Conservation (phyloP, 2,113 vertebrate species). For the Myocastor coypus region DNA sequence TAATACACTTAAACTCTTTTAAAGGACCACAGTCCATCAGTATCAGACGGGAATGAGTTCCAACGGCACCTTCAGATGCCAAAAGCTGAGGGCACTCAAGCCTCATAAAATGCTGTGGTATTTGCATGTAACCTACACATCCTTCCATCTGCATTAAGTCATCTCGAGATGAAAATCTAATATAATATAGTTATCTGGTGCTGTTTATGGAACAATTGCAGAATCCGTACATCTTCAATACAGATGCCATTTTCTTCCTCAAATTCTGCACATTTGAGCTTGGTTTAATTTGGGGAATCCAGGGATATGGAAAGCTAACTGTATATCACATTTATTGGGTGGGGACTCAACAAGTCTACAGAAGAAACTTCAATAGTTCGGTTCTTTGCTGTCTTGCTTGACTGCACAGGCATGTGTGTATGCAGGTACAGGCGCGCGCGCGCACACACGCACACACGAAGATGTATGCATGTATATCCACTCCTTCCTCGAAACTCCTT, state of each 20-base stretch:
- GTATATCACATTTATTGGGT: neutral
- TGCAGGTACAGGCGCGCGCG: neutral
- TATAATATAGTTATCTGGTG: neutral
- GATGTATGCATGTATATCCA: neutral
- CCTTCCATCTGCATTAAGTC: neutral
- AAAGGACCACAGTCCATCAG: neutral
- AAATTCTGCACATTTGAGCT: neutral
- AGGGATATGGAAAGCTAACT: neutral
- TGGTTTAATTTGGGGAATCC: neutral
- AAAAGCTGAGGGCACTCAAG: neutral
- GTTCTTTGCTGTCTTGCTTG: neutral
- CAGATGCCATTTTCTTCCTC: neutral
- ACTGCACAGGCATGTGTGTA: neutral
- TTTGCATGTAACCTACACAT: neutral
- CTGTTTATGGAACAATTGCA: neutral
- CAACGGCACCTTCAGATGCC: neutral
- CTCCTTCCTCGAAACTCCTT: neutral
- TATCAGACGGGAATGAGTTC: neutral
- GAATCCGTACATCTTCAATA: neutral
- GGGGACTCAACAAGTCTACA: slow-evolving; percentile 1
- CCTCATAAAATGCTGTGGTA: neutral
- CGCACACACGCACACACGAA: neutral
- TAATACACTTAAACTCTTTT: slow-evolving; percentile 10
- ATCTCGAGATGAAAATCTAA: neutral
- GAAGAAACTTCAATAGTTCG: neutral